Percentiles rank a stretch among this genome's conserved stretches.
Conservation (phyloP, 2,113 vertebrate species). For the Eira barbara region DNA sequence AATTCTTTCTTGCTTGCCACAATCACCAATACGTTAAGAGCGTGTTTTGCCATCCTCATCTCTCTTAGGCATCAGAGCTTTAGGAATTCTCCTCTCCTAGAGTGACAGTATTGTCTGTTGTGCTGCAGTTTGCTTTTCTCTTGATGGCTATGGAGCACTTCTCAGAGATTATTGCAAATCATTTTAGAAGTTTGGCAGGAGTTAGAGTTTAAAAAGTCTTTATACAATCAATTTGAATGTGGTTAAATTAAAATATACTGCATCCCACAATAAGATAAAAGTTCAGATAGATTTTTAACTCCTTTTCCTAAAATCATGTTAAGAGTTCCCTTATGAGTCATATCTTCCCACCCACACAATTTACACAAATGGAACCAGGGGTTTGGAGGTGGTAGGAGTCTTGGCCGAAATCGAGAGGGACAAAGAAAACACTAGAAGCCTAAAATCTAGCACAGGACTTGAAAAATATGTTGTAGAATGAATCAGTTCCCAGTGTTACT, state of each 20-base stretch:
- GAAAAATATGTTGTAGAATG: conserved; percentile 3
- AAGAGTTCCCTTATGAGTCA: background rate
- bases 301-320: background rate
- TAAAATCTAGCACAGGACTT: background rate
- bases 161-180: background rate
- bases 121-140: background rate
- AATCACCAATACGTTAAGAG: background rate
- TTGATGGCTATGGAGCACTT: background rate
- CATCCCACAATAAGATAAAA: background rate
- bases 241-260: background rate
- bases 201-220: background rate
- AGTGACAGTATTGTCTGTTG: background rate
- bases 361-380: background rate
- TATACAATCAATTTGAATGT: background rate
- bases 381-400: background rate
- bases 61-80: background rate
- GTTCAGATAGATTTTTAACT: background rate
- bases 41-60: background rate
- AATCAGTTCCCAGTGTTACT: background rate
- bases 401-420: background rate
- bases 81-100: background rate
- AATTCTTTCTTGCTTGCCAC: background rate
- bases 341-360: background rate
- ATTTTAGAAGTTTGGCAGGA: background rate
- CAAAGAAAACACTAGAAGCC: background rate